Conservation (phyloP, 2,888 invertebrate genomes). For the Chrysopilus asiliformis region DNA sequence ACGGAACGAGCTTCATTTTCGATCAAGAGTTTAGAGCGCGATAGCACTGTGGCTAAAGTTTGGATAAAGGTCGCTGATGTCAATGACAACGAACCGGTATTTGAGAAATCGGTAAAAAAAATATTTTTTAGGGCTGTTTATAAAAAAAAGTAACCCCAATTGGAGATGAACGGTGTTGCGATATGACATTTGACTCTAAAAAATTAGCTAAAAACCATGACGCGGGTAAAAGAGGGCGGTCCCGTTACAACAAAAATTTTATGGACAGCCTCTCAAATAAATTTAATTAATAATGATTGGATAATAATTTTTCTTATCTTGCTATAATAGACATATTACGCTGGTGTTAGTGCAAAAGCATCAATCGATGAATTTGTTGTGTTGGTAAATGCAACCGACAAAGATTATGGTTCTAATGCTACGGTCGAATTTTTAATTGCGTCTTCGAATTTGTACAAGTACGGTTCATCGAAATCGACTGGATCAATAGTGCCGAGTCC, state of each 20-base stretch:
- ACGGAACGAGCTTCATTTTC: conserved; percentile 38
- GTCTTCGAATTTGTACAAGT: conserved; percentile 69
- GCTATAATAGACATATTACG: conserved; percentile 27
- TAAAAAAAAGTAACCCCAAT: too few species aligned
- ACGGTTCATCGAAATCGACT: conserved; percentile 57
- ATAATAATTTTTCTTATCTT: too few species aligned
- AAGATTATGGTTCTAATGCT: conserved; percentile 72
- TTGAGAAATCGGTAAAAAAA: conserved; percentile 38
- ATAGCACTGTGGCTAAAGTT: conserved; percentile 59
- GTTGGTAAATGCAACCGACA: conserved; percentile 66
- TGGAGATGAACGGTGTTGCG: not conserved
- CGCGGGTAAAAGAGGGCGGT: too few species aligned
- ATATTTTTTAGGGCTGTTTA: too few species aligned
- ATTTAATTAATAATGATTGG: too few species aligned
- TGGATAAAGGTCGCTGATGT: conserved; percentile 61
- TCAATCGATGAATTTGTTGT: conserved; percentile 60
- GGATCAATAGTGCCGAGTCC: conserved; percentile 84
- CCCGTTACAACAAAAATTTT: too few species aligned
- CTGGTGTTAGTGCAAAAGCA: conserved; percentile 63
- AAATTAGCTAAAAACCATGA: not conserved
- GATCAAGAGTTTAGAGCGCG: conserved; percentile 38
- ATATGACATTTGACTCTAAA: not conserved
- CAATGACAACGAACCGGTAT: conserved; percentile 73
- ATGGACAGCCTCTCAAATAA: too few species aligned
- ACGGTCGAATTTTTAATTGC: conserved; percentile 68